Conservation (phyloP, 2,113 vertebrate genomes). For the Lophochroa leadbeateri region DNA sequence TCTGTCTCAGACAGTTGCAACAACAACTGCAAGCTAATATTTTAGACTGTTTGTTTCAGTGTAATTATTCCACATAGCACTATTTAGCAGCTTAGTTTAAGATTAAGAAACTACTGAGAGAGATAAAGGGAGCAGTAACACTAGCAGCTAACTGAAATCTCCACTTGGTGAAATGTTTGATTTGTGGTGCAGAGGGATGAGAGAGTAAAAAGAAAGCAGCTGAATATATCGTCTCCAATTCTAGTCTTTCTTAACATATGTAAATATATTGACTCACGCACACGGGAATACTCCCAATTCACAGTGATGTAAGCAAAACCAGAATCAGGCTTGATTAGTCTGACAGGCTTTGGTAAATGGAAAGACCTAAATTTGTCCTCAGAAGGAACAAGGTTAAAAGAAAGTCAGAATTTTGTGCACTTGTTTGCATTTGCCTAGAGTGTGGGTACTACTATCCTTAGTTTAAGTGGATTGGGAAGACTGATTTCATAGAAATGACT, state of each 20-base stretch:
- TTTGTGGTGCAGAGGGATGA: background rate
- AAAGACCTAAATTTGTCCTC: constrained; percentile 35
- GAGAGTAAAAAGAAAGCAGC: background rate
- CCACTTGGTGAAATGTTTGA: background rate
- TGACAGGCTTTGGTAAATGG: constrained; percentile 55
- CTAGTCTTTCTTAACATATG: background rate
- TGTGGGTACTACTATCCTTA: background rate
- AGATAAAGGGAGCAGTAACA: background rate
- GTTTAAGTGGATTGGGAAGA: background rate
- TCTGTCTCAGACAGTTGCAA: background rate
- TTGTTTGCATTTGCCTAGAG: background rate
- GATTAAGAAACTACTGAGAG: constrained; percentile 24
- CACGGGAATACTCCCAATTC: background rate
- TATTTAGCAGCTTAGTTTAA: constrained; percentile 39
- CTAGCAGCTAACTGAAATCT: constrained; percentile 17
- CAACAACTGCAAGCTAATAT: constrained; percentile 7
- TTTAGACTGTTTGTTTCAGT: constrained; percentile 50
- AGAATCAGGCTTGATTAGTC: constrained; percentile 56
- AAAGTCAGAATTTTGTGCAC: background rate
- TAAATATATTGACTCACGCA: constrained; percentile 29
- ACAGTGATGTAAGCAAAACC: constrained; percentile 32
- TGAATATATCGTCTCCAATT: background rate
- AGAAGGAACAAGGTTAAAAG: constrained; percentile 39
- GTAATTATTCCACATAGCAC: constrained; percentile 24
- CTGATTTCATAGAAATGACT: background rate